phyloP scores from a whole-genome alignment of 2,888 invertebrate species.

The Caenorhabditis japonica region DNA sequence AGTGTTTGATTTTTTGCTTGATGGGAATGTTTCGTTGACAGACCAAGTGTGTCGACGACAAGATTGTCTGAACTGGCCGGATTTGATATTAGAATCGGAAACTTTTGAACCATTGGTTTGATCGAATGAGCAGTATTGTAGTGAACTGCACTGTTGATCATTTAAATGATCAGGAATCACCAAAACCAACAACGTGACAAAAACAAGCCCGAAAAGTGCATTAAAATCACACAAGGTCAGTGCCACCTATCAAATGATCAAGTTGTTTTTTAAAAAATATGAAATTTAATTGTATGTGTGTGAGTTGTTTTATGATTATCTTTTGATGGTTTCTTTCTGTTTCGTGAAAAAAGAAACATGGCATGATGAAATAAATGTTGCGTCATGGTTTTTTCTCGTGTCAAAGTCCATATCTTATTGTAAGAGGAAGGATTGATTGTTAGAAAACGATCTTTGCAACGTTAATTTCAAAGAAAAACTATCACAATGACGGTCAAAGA shows the following conservation, averaged over 20 bases:
- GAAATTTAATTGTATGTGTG: slow-evolving; percentile 14
- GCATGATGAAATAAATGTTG: slow-evolving; percentile 27
- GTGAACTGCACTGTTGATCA: neutral
- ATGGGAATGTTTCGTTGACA: slow-evolving; percentile 31
- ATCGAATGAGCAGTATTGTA: neutral
- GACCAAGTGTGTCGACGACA: slow-evolving; percentile 16
- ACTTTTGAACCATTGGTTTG: neutral
- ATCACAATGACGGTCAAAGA: too few relatives aligned
- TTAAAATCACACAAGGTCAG: too few relatives aligned
- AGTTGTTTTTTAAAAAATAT: slow-evolving; percentile 11
- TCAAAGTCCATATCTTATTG: neutral
- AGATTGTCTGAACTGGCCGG: neutral
- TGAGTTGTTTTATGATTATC: slow-evolving; percentile 5
- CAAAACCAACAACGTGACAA: neutral
- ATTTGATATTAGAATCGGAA: too few relatives aligned
- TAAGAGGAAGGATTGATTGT: neutral
- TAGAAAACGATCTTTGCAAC: too few relatives aligned
- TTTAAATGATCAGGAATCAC: neutral
- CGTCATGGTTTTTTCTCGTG: slow-evolving; percentile 9
- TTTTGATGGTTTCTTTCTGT: neutral
- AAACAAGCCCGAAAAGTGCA: neutral
- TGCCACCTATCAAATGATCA: too few relatives aligned
- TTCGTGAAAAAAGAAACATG: neutral
- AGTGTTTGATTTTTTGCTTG: slow-evolving; percentile 40
- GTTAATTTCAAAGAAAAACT: too few relatives aligned